Conservation (phyloP, 1,140 invertebrate genomes). For the Drosophila novamexicana region DNA sequence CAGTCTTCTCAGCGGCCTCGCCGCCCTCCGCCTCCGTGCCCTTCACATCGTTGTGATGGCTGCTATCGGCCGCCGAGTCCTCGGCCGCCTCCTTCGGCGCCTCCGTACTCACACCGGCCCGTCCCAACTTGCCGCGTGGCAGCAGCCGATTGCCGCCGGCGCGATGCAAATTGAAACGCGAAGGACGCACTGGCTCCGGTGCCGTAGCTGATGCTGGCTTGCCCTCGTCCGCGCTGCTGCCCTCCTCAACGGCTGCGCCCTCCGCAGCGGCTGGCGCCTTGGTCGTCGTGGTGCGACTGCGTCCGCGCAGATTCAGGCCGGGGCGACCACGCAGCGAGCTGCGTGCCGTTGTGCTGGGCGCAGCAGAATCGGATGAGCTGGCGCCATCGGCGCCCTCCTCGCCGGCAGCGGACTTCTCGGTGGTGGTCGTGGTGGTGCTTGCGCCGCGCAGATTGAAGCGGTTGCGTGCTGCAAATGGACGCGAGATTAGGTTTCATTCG, state of each 20-base stretch:
- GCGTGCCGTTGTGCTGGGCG: constrained; percentile 83
- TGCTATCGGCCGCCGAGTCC: constrained; percentile 78
- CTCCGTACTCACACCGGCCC: constrained; percentile 68
- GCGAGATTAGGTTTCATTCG: not conserved
- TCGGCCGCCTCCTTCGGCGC: constrained; percentile 77
- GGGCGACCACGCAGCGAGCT: constrained; percentile 85
- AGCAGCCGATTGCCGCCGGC: constrained; percentile 67
- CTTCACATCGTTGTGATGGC: constrained; percentile 77
- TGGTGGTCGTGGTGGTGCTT: constrained; percentile 67
- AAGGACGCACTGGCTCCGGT: constrained; percentile 61
- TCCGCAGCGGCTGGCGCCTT: constrained; percentile 77
- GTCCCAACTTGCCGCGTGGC: constrained; percentile 67
- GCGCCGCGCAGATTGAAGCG: constrained; percentile 77
- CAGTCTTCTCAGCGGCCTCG: constrained; percentile 61
- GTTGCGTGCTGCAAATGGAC: constrained; percentile 68
- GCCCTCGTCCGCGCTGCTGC: constrained; percentile 84
- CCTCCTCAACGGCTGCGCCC: constrained; percentile 82
- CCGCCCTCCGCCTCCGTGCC: constrained; percentile 41
- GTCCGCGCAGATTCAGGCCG: constrained; percentile 85
- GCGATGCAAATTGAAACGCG: constrained; percentile 79
- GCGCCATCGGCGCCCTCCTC: constrained; percentile 66
- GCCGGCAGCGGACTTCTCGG: constrained; percentile 51
- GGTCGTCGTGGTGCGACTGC: constrained; percentile 85
- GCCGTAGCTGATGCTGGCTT: constrained; percentile 82
- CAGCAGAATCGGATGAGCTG: constrained; percentile 45